Percentiles rank a stretch among this genome's conserved stretches.
Evolutionary conservation across 2,888 invertebrate species (phyloP).

Genomic region (Apotomis capreana): DNA sequence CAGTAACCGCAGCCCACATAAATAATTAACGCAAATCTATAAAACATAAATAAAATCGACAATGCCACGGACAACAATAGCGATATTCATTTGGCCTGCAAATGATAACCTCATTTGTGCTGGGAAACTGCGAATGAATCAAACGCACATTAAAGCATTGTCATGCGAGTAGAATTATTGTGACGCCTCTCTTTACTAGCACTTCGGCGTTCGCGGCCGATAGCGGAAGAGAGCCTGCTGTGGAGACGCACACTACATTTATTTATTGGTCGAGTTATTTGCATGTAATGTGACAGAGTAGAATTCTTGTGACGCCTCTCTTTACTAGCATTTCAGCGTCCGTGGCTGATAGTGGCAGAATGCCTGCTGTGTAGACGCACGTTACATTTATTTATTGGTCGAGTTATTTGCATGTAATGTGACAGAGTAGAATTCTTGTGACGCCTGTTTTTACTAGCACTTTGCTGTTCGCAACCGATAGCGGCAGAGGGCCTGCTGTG

Average conservation of each 20-base stretch:
- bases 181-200: constrained; percentile 79
- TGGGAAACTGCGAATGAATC: constrained; percentile 74
- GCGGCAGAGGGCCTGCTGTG: constrained; percentile 45
- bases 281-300: too few relatives aligned
- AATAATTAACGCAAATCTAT: constrained; percentile 46
- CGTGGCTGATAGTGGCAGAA: constrained; percentile 54
- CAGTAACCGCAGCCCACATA: constrained; percentile 47
- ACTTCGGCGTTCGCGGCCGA: constrained; percentile 71
- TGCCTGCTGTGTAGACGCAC: constrained; percentile 50
- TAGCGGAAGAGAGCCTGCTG: constrained; percentile 44
- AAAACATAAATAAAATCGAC: constrained; percentile 52
- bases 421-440: constrained; percentile 41
- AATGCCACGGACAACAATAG: constrained; percentile 61
- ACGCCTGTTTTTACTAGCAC: constrained; percentile 77
- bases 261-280: not conserved
- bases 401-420: too few relatives aligned
- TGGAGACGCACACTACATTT: constrained; percentile 50
- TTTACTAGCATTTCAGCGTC: constrained; percentile 76
- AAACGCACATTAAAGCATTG: constrained; percentile 82
- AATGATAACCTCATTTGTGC: constrained; percentile 81
- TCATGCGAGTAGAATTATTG: constrained; percentile 81
- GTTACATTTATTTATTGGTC: not conserved
- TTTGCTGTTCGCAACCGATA: constrained; percentile 68
- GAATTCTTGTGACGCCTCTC: constrained; percentile 64
- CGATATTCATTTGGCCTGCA: constrained; percentile 74